Evolutionary conservation across 2,797 vertebrate genomes (phyloP).

Genomic region (Hybognathus amarus): DNA sequence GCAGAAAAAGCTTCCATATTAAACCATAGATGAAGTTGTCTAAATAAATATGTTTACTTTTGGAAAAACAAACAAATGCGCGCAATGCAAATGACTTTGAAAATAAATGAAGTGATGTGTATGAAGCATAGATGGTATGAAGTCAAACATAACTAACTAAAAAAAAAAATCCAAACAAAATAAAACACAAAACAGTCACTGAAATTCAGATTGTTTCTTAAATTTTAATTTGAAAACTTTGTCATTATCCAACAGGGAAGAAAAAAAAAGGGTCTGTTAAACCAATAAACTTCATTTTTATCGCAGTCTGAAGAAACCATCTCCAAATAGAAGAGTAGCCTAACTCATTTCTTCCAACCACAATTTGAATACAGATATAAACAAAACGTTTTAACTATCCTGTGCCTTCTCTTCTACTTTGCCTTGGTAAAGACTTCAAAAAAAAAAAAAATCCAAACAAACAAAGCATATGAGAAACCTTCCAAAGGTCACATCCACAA

Average conservation of each 20-base stretch:
- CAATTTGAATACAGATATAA: constrained; percentile 12
- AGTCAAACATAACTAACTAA: background rate
- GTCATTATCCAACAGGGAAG: constrained; percentile 64
- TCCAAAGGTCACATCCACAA: background rate
- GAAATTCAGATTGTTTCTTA: constrained; percentile 65
- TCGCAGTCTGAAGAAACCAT: constrained; percentile 55
- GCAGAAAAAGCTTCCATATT: background rate
- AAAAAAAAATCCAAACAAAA: background rate
- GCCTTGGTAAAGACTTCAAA: background rate
- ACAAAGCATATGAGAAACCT: constrained; percentile 9
- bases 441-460: background rate
- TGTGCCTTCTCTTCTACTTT: background rate
- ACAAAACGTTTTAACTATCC: background rate
- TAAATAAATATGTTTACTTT: background rate
- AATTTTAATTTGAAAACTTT: constrained; percentile 74
- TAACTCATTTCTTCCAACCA: background rate
- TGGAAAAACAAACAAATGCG: background rate
- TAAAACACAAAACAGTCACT: background rate
- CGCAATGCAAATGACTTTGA: background rate
- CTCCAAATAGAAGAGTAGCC: background rate
- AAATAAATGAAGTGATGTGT: background rate
- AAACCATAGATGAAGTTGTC: background rate
- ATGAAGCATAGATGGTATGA: background rate
- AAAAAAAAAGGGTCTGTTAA: constrained; percentile 63
- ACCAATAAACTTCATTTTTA: constrained; percentile 67